These are phyloP conservation scores for Cyphomyrmex costatus DNA, from an alignment of 1,140 invertebrate genomes.

Conservation along the genomic window DNA sequence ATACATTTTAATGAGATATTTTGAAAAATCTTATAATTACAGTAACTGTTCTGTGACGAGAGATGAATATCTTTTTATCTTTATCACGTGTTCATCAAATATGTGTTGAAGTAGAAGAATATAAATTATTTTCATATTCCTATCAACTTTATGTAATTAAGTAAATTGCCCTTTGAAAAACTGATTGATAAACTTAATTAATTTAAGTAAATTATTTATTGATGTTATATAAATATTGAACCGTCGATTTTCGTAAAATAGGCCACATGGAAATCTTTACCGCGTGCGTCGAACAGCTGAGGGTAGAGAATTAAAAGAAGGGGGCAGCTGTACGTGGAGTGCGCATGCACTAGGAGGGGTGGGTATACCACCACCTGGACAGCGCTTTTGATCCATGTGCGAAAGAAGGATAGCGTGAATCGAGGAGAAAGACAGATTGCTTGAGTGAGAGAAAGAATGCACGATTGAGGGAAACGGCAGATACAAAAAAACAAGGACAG, in stretches of 20 bases:
- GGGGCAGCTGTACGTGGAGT: conserved; percentile 7
- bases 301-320: background rate
- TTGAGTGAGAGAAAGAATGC: background rate
- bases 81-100: background rate
- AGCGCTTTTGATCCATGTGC: conserved; percentile 27
- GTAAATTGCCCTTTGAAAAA: background rate
- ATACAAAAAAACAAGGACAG: background rate
- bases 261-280: conserved; percentile 41
- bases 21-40: background rate
- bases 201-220: background rate
- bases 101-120: background rate
- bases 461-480: background rate
- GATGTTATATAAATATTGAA: background rate
- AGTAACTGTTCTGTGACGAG: background rate
- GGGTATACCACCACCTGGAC: conserved; percentile 24
- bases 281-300: conserved; percentile 43
- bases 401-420: background rate
- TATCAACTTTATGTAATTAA: background rate
- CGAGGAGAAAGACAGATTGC: background rate
- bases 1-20: background rate
- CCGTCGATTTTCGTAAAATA: conserved; percentile 36
- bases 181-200: background rate
- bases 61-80: background rate
- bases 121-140: background rate
- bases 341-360: conserved; percentile 42